A percentile compares a stretch with the other conserved stretches of the same genome.
Evolutionary conservation across 2,797 vertebrate species (phyloP).

Genomic region (Meriones psammophilus): DNA sequence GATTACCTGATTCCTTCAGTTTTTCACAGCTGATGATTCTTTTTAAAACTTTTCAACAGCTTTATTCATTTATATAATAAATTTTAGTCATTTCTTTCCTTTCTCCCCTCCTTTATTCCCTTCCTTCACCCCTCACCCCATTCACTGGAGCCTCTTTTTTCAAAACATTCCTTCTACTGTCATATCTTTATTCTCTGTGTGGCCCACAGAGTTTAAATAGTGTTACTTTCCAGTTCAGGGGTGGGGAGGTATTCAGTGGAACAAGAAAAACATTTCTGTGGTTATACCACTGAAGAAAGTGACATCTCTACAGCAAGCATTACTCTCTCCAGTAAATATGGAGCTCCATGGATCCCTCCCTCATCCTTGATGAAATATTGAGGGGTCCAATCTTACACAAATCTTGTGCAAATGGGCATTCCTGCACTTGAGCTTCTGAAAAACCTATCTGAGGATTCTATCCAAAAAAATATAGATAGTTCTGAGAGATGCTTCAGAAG

Average conservation of each 20-base stretch:
- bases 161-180: neutral
- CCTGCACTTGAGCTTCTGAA: neutral
- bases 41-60: neutral
- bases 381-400: neutral
- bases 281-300: neutral
- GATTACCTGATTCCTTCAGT: neutral
- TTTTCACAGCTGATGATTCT: neutral
- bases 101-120: neutral
- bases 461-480: neutral
- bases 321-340: neutral
- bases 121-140: rapidly evolving
- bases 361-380: neutral
- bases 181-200: neutral
- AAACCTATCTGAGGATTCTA: neutral
- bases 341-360: neutral
- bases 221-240: neutral
- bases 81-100: neutral
- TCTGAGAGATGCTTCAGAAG: neutral
- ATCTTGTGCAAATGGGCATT: neutral
- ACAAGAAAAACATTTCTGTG: neutral
- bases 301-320: neutral
- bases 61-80: neutral
- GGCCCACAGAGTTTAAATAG: neutral
- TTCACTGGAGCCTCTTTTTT: neutral
- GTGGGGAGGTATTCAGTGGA: neutral